Conservation (phyloP, 2,888 invertebrate genomes). For the Dynastes grantii region DNA sequence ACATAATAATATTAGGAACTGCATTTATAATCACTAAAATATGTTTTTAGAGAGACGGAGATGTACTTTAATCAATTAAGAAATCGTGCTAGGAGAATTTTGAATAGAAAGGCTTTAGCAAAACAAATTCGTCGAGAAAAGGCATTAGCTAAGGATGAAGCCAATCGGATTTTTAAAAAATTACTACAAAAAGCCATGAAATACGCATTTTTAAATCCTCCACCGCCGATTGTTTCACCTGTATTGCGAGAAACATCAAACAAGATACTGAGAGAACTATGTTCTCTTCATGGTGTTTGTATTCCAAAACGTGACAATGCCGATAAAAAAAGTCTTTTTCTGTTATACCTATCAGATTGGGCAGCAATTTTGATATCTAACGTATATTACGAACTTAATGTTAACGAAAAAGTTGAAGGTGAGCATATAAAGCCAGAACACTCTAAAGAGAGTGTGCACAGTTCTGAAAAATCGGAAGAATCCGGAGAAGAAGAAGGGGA, state of each 20-base stretch:
- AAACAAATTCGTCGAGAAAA: conserved; percentile 55
- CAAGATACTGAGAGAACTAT: conserved; percentile 74
- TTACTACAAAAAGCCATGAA: conserved; percentile 61
- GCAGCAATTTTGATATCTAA: conserved; percentile 66
- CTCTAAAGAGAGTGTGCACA: conserved; percentile 28
- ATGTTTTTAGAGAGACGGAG: conserved; percentile 70
- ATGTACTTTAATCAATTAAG: conserved; percentile 73
- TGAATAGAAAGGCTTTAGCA: conserved; percentile 59
- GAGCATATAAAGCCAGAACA: conserved; percentile 53
- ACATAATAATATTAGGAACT: no score
- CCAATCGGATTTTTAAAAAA: conserved; percentile 57
- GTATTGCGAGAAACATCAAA: conserved; percentile 75
- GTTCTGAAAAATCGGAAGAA: conserved; percentile 17
- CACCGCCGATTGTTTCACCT: conserved; percentile 74
- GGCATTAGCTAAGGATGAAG: conserved; percentile 54
- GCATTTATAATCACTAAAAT: no score
- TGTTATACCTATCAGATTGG: conserved; percentile 66
- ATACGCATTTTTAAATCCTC: conserved; percentile 64
- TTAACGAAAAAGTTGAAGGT: conserved; percentile 64
- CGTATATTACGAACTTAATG: conserved; percentile 66
- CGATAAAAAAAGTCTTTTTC: conserved; percentile 61
- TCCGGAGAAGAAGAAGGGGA: conserved; percentile 9
- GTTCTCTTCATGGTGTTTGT: conserved; percentile 88
- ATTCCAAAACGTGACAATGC: conserved; percentile 84
- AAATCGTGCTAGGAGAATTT: conserved; percentile 56